Evolutionary conservation across 2,888 invertebrate species (phyloP).

Genomic region (Mycogona germanica): DNA sequence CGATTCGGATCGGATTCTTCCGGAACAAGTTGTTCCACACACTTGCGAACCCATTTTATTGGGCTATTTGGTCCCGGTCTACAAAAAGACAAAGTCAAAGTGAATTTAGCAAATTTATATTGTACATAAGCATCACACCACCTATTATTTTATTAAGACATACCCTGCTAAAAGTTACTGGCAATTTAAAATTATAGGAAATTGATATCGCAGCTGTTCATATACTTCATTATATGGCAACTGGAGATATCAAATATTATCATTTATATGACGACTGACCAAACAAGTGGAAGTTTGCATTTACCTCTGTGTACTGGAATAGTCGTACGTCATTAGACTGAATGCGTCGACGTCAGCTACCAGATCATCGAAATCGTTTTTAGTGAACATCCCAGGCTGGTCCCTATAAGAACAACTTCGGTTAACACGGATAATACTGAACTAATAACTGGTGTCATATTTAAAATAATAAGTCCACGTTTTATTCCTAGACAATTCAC

Average conservation of each 20-base stretch:
- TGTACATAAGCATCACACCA: too few species aligned
- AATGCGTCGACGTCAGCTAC: constrained; percentile 67
- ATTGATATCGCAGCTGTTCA: too few species aligned
- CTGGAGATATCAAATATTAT: too few species aligned
- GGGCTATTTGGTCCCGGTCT: constrained; percentile 77
- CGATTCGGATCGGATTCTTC: constrained; percentile 44
- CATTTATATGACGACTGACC: not conserved
- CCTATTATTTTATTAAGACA: too few species aligned
- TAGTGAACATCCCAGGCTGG: constrained; percentile 49
- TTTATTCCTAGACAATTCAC: too few species aligned
- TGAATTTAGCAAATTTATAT: too few species aligned
- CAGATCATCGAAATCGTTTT: constrained; percentile 61
- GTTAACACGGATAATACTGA: too few species aligned
- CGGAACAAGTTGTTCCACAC: constrained; percentile 59
- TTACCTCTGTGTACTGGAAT: constrained; percentile 53
- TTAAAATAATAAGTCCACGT: too few species aligned
- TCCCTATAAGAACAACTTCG: constrained; percentile 26
- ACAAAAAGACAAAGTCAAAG: constrained; percentile 19
- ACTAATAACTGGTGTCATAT: too few species aligned
- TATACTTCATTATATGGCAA: too few species aligned
- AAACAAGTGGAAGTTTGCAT: not conserved
- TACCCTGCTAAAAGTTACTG: constrained; percentile 12
- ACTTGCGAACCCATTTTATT: constrained; percentile 61
- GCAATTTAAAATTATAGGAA: not conserved
- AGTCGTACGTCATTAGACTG: constrained; percentile 96